Evolutionary conservation across 2,888 invertebrate genomes (phyloP).

Genomic region (Lamellibrachia satsuma): DNA sequence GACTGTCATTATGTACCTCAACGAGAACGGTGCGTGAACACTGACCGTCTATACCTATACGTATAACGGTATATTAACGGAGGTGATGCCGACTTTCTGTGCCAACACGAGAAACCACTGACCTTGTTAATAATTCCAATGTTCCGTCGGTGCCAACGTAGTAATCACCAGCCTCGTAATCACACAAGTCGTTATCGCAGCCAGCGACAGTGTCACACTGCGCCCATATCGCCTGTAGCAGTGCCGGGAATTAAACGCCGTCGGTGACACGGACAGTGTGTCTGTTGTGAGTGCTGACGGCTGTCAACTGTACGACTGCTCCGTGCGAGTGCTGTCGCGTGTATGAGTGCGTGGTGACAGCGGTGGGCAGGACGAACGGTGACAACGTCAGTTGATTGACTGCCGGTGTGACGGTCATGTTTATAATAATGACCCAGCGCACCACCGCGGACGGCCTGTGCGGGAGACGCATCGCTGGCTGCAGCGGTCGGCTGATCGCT

Average conservation of each 20-base stretch:
- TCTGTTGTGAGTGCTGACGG: neutral
- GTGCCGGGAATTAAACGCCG: neutral
- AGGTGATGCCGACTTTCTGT: neutral
- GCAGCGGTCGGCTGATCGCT: neutral
- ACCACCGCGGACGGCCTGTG: neutral
- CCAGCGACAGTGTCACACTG: neutral
- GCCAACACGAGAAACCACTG: neutral
- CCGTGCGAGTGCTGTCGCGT: neutral
- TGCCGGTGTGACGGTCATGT: neutral
- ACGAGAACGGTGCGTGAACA: neutral
- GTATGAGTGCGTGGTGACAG: slow-evolving; percentile 5
- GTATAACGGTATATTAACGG: neutral
- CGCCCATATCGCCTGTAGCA: neutral
- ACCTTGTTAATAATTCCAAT: slow-evolving; percentile 11
- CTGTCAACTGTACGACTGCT: neutral
- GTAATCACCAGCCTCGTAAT: neutral
- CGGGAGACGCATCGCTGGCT: neutral
- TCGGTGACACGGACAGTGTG: neutral
- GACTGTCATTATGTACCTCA: neutral
- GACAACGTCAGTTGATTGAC: neutral
- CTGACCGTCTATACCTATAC: too few species aligned
- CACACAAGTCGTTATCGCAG: neutral
- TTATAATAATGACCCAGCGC: neutral
- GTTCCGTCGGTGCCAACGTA: neutral
- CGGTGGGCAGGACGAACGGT: neutral